Evolutionary conservation across 2,797 vertebrate genomes (phyloP).

Genomic region (Peromyscus eremicus): DNA sequence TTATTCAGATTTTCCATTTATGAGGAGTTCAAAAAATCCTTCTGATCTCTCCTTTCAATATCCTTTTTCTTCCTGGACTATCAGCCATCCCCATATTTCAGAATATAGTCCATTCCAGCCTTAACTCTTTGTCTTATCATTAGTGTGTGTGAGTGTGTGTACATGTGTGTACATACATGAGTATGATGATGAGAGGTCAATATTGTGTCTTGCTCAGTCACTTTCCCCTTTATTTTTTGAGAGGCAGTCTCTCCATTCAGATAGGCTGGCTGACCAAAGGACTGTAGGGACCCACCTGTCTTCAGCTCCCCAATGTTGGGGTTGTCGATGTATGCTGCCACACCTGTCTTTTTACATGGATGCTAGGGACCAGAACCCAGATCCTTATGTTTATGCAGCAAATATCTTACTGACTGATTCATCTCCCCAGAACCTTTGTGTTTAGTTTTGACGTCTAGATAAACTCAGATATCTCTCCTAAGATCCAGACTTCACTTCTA

Average conservation of each 20-base stretch:
- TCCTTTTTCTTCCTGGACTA: background rate
- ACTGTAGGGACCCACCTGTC: background rate
- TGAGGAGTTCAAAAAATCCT: slow-evolving; percentile 43
- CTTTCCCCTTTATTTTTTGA: background rate
- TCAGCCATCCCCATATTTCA: background rate
- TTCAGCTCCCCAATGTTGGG: background rate
- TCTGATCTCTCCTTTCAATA: background rate
- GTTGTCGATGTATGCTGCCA: background rate
- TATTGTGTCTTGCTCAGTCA: background rate
- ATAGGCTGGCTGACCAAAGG: background rate
- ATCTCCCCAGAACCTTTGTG: background rate
- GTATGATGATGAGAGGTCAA: background rate
- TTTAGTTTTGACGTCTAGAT: background rate
- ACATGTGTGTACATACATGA: background rate
- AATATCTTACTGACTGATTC: background rate
- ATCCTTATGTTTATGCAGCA: background rate
- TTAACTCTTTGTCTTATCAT: background rate
- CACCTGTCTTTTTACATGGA: background rate
- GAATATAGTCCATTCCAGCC: background rate
- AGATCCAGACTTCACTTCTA: background rate
- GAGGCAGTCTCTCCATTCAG: background rate
- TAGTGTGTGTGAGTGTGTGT: background rate
- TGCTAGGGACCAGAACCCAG: background rate
- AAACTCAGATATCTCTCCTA: background rate
- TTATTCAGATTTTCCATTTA: slow-evolving; percentile 78